Evolutionary conservation across 2,888 invertebrate species (phyloP).

Genomic region (Cremastobaeus sp.): DNA sequence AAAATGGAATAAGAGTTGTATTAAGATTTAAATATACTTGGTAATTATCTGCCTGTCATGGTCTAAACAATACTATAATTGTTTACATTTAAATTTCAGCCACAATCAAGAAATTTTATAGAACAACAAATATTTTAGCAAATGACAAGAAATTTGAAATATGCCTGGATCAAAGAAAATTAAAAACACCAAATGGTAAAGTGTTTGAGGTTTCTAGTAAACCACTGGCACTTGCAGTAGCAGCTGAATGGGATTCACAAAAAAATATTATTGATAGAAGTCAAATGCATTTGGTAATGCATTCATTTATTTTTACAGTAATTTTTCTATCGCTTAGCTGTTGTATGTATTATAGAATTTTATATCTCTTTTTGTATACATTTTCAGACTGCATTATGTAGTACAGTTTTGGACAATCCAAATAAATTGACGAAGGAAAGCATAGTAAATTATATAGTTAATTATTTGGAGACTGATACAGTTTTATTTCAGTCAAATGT

Average conservation of each 20-base stretch:
- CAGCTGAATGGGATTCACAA: conserved; percentile 96
- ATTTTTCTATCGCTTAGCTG: too few relatives aligned
- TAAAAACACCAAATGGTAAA: conserved; percentile 93
- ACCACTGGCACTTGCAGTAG: conserved; percentile 93
- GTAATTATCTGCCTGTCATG: too few relatives aligned
- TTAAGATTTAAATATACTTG: background rate
- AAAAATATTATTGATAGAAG: conserved; percentile 86
- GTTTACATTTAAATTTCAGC: conserved; percentile 68
- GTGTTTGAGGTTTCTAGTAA: conserved; percentile 89
- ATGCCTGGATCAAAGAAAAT: conserved; percentile 90
- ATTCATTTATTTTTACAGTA: conserved; percentile 66
- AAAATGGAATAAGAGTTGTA: too few relatives aligned
- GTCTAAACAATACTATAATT: background rate
- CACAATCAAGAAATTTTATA: conserved; percentile 85
- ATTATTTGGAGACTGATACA: conserved; percentile 90
- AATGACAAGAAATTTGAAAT: conserved; percentile 89
- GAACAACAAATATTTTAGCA: conserved; percentile 84
- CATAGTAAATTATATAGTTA: conserved; percentile 87
- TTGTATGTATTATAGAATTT: too few relatives aligned
- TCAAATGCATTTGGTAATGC: conserved; percentile 94
- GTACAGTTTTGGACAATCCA: conserved; percentile 96
- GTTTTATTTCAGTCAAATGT: conserved; percentile 87
- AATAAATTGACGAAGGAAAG: conserved; percentile 85
- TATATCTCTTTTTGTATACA: too few relatives aligned
- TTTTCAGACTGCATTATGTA: conserved; percentile 87